A percentile compares a stretch with the other conserved stretches of the same genome.
phyloP scores from a whole-genome alignment of 2,113 vertebrate species.

The Hippoglossus stenolepis region DNA sequence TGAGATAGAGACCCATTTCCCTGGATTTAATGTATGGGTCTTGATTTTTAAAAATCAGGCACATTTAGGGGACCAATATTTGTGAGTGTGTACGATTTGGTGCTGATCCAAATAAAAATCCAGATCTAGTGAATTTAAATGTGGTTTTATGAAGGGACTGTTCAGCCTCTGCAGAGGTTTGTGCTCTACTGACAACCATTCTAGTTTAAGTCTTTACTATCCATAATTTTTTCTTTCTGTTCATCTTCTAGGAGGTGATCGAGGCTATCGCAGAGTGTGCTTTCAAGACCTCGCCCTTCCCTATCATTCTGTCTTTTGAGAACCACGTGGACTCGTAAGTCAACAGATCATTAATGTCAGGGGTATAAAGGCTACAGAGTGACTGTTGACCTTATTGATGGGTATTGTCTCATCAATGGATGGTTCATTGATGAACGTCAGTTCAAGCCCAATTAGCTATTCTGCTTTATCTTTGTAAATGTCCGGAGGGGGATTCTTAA shows the following conservation, averaged over 20 bases:
- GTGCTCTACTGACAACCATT: no score
- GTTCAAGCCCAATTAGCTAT: not conserved
- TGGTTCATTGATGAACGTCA: not conserved
- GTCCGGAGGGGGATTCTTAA: no score
- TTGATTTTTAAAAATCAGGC: no score
- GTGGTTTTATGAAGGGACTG: no score
- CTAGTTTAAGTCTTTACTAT: no score
- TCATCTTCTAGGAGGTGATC: constrained; percentile 91
- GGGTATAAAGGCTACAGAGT: not conserved
- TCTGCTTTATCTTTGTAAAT: constrained; percentile 1
- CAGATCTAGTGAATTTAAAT: not conserved
- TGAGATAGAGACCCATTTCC: no score
- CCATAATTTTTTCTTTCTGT: not conserved
- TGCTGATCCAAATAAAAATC: not conserved
- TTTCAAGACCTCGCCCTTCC: constrained; percentile 97
- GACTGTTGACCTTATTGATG: constrained; percentile 11
- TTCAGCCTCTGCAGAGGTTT: no score
- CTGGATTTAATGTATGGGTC: no score
- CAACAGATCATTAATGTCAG: constrained; percentile 16
- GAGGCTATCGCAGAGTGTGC: constrained; percentile 98
- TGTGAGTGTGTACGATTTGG: not conserved
- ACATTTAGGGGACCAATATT: not conserved
- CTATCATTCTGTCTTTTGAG: constrained; percentile 97
- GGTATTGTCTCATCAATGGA: not conserved
- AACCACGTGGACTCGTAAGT: constrained; percentile 99